Conservation (phyloP, 2,113 vertebrate species). For the Laticauda laticaudata region DNA sequence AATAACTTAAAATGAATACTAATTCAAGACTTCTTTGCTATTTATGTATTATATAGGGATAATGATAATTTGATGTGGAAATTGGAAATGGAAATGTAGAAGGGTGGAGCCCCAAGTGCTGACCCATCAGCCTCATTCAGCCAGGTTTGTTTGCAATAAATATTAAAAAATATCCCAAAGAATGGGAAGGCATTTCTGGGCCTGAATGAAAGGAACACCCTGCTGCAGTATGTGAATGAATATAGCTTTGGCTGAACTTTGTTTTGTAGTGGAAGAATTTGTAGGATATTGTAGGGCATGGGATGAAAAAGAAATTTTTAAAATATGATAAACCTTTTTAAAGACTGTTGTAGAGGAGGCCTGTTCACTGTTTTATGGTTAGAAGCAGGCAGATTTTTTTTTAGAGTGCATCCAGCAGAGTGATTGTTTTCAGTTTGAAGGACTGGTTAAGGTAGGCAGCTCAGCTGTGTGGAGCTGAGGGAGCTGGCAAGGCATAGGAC, state of each 20-base stretch:
- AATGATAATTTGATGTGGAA: constrained; percentile 32
- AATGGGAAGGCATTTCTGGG: constrained; percentile 13
- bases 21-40: constrained; percentile 41
- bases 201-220: constrained; percentile 30
- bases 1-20: not conserved
- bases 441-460: not conserved
- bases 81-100: constrained; percentile 49
- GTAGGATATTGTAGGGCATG: not conserved
- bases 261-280: not conserved
- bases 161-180: not conserved
- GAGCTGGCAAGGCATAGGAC: constrained; percentile 33
- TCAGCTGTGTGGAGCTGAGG: not conserved
- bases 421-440: not conserved
- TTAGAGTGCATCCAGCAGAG: not conserved
- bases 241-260: constrained; percentile 14
- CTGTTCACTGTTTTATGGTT: not conserved
- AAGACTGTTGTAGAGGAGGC: not conserved
- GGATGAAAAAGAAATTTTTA: not conserved
- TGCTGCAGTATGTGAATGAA: constrained; percentile 12
- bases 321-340: not conserved
- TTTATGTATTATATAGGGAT: constrained; percentile 13
- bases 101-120: constrained; percentile 9
- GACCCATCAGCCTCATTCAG: not conserved
- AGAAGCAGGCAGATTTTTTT: not conserved
- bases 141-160: not conserved